A percentile compares a stretch with the other conserved stretches of the same genome.
Evolutionary conservation across 2,113 vertebrate genomes (phyloP).

Genomic region (Menura novaehollandiae): DNA sequence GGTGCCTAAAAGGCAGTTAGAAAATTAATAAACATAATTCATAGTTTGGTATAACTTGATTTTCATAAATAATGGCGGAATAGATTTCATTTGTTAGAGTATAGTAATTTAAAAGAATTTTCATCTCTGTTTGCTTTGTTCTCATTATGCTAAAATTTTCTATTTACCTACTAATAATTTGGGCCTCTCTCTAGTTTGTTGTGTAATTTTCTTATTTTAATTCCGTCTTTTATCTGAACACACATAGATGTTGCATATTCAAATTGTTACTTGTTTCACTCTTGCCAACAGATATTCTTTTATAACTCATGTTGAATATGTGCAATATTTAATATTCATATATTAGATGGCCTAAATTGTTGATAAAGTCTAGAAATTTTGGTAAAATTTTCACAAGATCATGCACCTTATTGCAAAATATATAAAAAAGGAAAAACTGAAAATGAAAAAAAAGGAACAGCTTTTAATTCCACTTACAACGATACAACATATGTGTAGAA

Average conservation of each 20-base stretch:
- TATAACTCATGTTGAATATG: not conserved
- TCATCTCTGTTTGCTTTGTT: not conserved
- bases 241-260: not conserved
- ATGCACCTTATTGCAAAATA: not conserved
- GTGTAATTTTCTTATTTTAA: not conserved
- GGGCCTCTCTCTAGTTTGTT: not conserved
- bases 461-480: conserved; percentile 59
- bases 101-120: not conserved
- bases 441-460: conserved; percentile 45
- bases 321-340: not conserved
- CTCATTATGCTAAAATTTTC: not conserved
- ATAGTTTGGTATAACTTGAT: not conserved
- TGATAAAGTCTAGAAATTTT: not conserved
- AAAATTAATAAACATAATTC: not conserved
- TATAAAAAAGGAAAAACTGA: not conserved
- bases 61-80: not conserved
- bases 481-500: conserved; percentile 11
- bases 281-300: not conserved
- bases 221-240: not conserved
- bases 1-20: not conserved
- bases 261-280: not conserved
- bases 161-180: not conserved
- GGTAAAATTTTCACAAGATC: not conserved
- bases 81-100: not conserved
- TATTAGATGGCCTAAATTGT: not conserved